Conservation (phyloP, 2,888 invertebrate genomes). For the Mythimna pallens region DNA sequence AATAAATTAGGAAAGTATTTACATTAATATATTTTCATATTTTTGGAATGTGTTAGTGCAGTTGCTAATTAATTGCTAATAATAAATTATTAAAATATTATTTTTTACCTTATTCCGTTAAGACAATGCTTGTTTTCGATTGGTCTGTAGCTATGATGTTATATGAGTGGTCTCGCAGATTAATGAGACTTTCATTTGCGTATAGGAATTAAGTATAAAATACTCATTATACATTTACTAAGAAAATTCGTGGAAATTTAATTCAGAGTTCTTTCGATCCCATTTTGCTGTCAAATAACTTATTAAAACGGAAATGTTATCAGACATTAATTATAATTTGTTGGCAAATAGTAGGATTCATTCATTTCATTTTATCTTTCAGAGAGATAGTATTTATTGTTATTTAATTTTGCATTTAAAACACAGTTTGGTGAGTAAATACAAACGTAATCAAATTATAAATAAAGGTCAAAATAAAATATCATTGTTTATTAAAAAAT, state of each 20-base stretch:
- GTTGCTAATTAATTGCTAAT: too few species aligned
- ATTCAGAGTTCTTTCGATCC: neutral
- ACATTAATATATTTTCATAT: conserved; percentile 32
- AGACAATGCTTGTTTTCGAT: conserved; percentile 3
- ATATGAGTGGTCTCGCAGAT: neutral
- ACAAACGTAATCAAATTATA: neutral
- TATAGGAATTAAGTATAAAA: neutral
- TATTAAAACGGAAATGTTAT: neutral
- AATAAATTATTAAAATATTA: neutral
- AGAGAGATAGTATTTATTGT: neutral
- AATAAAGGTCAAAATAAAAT: neutral
- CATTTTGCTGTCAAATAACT: neutral
- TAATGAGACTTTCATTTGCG: neutral
- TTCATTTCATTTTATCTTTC: neutral
- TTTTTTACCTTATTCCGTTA: neutral
- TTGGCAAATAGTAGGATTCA: neutral
- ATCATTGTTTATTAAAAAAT: neutral
- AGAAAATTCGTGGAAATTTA: neutral
- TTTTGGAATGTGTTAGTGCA: conserved; percentile 31
- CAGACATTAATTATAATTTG: neutral
- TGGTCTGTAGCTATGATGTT: neutral
- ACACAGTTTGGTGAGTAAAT: neutral
- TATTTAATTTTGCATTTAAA: neutral
- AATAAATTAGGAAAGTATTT: conserved; percentile 2
- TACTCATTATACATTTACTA: neutral